Percentiles rank a stretch among this genome's conserved stretches.
Evolutionary conservation across 2,888 invertebrate genomes (phyloP).

Genomic region (Limnephilus lunatus): DNA sequence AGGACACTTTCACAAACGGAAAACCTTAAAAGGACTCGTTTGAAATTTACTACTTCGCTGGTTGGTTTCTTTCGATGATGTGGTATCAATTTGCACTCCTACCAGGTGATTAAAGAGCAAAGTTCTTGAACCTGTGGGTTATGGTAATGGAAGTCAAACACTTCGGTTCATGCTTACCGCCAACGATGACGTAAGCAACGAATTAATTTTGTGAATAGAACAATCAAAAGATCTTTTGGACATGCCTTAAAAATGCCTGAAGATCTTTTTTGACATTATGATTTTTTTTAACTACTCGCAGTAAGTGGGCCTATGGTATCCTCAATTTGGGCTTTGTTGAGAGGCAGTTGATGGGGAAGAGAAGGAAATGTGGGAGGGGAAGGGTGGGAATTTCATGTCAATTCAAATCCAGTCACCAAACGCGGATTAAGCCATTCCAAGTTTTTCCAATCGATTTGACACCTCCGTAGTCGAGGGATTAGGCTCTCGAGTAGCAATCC

Average conservation of each 20-base stretch:
- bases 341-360: too few relatives aligned
- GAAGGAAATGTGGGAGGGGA: background rate
- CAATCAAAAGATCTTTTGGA: background rate
- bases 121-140: background rate
- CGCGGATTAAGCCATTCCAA: background rate
- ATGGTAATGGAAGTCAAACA: slow-evolving; percentile 4
- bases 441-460: too few relatives aligned
- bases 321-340: too few relatives aligned
- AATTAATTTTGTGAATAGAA: background rate
- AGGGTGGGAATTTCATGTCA: background rate
- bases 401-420: too few relatives aligned
- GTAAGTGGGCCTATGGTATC: too few relatives aligned
- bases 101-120: background rate
- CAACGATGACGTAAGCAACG: background rate
- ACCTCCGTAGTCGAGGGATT: too few relatives aligned
- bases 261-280: background rate
- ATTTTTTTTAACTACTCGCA: background rate
- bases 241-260: background rate
- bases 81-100: background rate
- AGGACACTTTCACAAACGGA: background rate
- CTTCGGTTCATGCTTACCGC: background rate
- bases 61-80: background rate
- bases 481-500: too few relatives aligned
- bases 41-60: background rate
- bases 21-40: background rate